These are phyloP conservation scores for Drosophila baimaii DNA, from an alignment of 1,140 invertebrate genomes.

Conservation along the genomic window DNA sequence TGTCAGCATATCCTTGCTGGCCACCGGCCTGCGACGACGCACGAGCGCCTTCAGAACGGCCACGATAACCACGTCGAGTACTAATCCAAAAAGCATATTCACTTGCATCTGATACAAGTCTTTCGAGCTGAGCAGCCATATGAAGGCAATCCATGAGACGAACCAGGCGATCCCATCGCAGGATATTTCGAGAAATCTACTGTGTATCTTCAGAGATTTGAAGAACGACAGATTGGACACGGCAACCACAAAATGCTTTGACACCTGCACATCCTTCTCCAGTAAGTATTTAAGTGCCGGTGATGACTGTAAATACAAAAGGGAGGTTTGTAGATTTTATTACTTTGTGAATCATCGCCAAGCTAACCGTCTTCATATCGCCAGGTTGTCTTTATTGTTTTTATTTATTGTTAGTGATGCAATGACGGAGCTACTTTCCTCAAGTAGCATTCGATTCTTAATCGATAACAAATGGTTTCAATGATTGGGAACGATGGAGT, in stretches of 20 bases:
- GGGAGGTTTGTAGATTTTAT: not conserved
- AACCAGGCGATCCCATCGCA: conserved; percentile 96
- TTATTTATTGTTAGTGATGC: conserved; percentile 24
- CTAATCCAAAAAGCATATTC: conserved; percentile 92
- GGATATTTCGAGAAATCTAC: conserved; percentile 90
- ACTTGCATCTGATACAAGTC: conserved; percentile 92
- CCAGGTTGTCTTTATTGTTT: conserved; percentile 13
- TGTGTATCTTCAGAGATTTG: conserved; percentile 87
- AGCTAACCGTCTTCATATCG: conserved; percentile 34
- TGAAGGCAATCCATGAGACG: conserved; percentile 88
- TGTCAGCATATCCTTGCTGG: conserved; percentile 88
- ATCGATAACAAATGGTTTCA: conserved; percentile 4
- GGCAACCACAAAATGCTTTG: conserved; percentile 87
- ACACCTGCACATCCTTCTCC: conserved; percentile 87
- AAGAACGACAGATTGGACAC: conserved; percentile 86
- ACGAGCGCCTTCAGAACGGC: conserved; percentile 92
- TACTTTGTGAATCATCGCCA: conserved; percentile 12
- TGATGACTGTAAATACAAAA: conserved; percentile 25
- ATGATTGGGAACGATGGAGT: not conserved
- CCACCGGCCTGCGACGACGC: conserved; percentile 90
- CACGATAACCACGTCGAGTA: conserved; percentile 94
- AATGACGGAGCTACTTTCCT: conserved; percentile 9
- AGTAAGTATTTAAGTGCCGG: conserved; percentile 82
- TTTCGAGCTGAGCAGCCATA: conserved; percentile 87
- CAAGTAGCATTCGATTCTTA: not conserved